Conservation (phyloP, 2,113 vertebrate species). For the Empidonax traillii region DNA sequence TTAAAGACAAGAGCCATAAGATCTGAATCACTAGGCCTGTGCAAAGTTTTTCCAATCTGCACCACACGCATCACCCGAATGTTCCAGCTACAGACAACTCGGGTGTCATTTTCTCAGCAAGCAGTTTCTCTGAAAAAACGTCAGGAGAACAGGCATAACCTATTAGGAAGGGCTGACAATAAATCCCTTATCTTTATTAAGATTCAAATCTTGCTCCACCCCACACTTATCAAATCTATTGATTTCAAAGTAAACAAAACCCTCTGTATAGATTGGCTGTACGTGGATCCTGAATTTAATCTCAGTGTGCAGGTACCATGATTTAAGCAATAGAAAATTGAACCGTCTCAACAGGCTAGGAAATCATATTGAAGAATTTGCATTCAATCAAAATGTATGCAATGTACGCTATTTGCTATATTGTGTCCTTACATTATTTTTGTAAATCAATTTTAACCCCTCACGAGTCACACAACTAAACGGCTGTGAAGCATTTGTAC, state of each 20-base stretch:
- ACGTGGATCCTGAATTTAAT: neutral
- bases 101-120: neutral
- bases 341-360: neutral
- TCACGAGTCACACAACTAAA: neutral
- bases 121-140: neutral
- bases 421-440: neutral
- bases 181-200: constrained; percentile 14
- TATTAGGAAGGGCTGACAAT: neutral
- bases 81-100: neutral
- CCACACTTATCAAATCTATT: neutral
- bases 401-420: neutral
- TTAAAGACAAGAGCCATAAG: neutral
- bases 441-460: constrained; percentile 16
- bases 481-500: neutral
- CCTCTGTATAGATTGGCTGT: neutral
- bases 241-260: constrained; percentile 29
- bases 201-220: constrained; percentile 27
- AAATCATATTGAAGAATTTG: neutral
- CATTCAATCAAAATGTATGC: neutral
- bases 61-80: neutral
- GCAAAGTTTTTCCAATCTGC: neutral
- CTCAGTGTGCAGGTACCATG: neutral
- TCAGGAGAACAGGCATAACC: neutral
- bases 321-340: neutral
- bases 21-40: neutral